Percentiles rank a stretch among this genome's conserved stretches.
These are phyloP conservation scores for Chrysolina americana DNA, from an alignment of 2,888 invertebrate species.

Conservation along the genomic window DNA sequence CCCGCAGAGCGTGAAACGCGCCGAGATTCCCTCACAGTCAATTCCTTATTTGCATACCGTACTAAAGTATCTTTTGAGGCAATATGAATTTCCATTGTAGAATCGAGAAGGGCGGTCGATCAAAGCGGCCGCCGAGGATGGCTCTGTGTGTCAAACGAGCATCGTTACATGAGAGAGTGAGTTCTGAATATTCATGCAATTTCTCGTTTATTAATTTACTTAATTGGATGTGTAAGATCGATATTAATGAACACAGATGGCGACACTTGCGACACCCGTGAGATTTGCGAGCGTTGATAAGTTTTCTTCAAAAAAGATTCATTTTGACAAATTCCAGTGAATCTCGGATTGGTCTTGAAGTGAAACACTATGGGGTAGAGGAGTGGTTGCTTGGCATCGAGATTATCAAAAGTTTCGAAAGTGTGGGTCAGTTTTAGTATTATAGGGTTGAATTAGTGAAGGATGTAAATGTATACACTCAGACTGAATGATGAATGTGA, in stretches of 20 bases:
- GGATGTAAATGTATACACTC: too few species aligned
- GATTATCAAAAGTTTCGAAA: too few species aligned
- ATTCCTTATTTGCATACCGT: slow-evolving; percentile 15
- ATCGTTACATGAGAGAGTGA: slow-evolving; percentile 17
- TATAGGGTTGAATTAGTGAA: too few species aligned
- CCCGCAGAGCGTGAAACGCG: slow-evolving; percentile 11
- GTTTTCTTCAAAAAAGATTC: not conserved
- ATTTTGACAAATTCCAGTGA: too few species aligned
- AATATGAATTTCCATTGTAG: slow-evolving; percentile 18
- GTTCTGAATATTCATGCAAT: slow-evolving; percentile 30
- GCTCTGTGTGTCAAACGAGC: slow-evolving; percentile 13
- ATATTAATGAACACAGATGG: slow-evolving; percentile 42
- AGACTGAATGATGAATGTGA: too few species aligned
- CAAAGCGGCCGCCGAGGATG: slow-evolving; percentile 1
- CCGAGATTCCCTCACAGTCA: slow-evolving; percentile 14
- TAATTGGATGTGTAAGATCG: slow-evolving; percentile 50
- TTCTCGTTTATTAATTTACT: slow-evolving; percentile 25
- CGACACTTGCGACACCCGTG: not conserved
- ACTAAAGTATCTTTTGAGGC: slow-evolving; percentile 6
- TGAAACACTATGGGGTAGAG: too few species aligned
- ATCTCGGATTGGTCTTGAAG: too few species aligned
- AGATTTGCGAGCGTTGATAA: not conserved
- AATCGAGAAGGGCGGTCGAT: not conserved
- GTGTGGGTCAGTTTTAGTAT: too few species aligned
- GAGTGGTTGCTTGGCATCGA: too few species aligned